Evolutionary conservation across 1,140 invertebrate species (phyloP), one percentile per base, ranked within the genome.

Genomic region (Lethocerus indicus): DNA sequence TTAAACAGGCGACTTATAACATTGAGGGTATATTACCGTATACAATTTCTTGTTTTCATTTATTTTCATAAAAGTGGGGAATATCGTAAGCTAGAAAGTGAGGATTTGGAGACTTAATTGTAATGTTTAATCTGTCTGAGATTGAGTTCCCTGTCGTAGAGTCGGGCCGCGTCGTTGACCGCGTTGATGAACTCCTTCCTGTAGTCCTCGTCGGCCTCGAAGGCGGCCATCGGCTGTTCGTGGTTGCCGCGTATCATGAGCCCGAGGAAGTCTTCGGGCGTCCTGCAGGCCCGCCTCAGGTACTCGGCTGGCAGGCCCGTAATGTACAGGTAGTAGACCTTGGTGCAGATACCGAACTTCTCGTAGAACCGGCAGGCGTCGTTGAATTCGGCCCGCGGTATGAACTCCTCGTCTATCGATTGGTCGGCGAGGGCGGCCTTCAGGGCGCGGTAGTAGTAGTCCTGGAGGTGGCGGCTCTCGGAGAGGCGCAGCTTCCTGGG

Each of bases 311-410:
- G 49, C 2, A 50, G 1, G 9, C 49, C 2, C 39, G 49, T 50
- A 27, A 50, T 28, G 40, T 43, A 43, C 12, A 4, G 1, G 40
- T 50, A 50, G 40, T 50, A 50, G 1, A 50, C 39, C 4, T 41
- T 6, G 1, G 25, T 23, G 3, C 23, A 3, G 2, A 50, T 43
- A 18, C 39, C 49, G 23, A 29, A 50, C 20, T 50, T 41, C 39
- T 32, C 23, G 40, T 50, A 50, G 40, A 28, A 13, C 12, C 21
- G 4, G 27, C 49, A 50, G 40, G 14, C 14, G n/a, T 50, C 49
- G 1, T 4, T 9, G 18, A 50, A 43, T n/a, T 43, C 26, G 5
- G 23, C 20, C 25, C 29, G 27, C 23, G 39, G 25, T 4, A 50
- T 20, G 24, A 27, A 21, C 14, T 9, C 13, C 3, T 32, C 26